phyloP scores from a whole-genome alignment of 1,140 invertebrate genomes.

The Conus betulinus region DNA sequence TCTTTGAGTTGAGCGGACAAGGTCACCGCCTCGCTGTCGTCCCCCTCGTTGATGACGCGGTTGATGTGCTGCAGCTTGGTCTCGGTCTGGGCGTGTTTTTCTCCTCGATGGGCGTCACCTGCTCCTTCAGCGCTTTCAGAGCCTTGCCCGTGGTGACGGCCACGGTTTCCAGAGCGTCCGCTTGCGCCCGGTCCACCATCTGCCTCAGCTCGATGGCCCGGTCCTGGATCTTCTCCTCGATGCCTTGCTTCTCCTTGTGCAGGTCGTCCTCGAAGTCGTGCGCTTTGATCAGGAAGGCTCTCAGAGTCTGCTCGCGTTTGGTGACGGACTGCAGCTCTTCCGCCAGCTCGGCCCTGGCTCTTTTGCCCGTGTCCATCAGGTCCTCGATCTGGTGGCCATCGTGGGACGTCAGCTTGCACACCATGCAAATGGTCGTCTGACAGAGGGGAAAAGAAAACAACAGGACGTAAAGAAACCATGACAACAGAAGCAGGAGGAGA shows the following conservation, averaged over 20 bases:
- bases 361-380: constrained; percentile 12
- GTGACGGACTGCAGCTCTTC: neutral
- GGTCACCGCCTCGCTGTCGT: neutral
- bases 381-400: constrained; percentile 20
- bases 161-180: neutral
- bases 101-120: neutral
- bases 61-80: neutral
- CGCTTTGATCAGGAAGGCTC: neutral
- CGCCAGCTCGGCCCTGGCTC: neutral
- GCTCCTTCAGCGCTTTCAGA: neutral
- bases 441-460: neutral
- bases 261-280: constrained; percentile 21
- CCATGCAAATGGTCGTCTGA: constrained; percentile 18
- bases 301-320: neutral
- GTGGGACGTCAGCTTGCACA: constrained; percentile 21
- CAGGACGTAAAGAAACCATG: too few species aligned
- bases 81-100: too few species aligned
- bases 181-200: constrained; percentile 1
- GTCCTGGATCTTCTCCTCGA: neutral
- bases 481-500: too few species aligned
- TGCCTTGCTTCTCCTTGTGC: neutral
- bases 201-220: neutral
- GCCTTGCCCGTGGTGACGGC: neutral
- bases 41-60: neutral
- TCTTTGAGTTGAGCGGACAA: neutral